Evolutionary conservation across 2,797 vertebrate genomes (phyloP).

Genomic region (Holocentrus rufus): DNA sequence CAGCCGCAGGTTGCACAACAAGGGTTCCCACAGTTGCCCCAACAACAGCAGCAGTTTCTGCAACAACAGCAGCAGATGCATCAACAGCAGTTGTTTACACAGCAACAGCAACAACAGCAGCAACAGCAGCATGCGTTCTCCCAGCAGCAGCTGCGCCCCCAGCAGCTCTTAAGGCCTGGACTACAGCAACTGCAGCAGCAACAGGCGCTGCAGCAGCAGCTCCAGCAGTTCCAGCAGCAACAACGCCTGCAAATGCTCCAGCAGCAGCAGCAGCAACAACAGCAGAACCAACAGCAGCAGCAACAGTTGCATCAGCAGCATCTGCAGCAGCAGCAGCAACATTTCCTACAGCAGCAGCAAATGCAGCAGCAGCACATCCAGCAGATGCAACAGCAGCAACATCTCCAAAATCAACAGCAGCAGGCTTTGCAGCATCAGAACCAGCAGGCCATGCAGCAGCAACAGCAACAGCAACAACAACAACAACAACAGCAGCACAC

Average conservation of each 20-base stretch:
- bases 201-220: slow-evolving; percentile 82
- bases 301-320: slow-evolving; percentile 77
- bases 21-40: slow-evolving; percentile 76
- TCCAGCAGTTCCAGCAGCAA: slow-evolving; percentile 79
- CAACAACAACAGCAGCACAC: slow-evolving; percentile 74
- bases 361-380: slow-evolving; percentile 80
- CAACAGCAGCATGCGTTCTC: slow-evolving; percentile 79
- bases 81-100: slow-evolving; percentile 81
- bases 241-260: slow-evolving; percentile 85
- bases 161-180: slow-evolving; percentile 83
- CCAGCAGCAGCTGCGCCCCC: slow-evolving; percentile 84
- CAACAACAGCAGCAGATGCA: slow-evolving; percentile 82
- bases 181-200: slow-evolving; percentile 86
- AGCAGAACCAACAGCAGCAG: slow-evolving; percentile 73
- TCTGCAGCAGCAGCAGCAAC: slow-evolving; percentile 75
- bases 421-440: slow-evolving; percentile 76
- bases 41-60: slow-evolving; percentile 74
- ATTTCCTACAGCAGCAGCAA: slow-evolving; percentile 81
- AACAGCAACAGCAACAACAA: slow-evolving; percentile 42
- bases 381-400: slow-evolving; percentile 78
- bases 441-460: slow-evolving; percentile 77
- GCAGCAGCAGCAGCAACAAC: slow-evolving; percentile 81
- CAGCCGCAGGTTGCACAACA: slow-evolving; percentile 75
- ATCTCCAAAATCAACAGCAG: slow-evolving; percentile 68
- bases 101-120: slow-evolving; percentile 77